These are phyloP conservation scores for Himalopsyche phryganea DNA, from an alignment of 1,140 invertebrate genomes.

Conservation along the genomic window DNA sequence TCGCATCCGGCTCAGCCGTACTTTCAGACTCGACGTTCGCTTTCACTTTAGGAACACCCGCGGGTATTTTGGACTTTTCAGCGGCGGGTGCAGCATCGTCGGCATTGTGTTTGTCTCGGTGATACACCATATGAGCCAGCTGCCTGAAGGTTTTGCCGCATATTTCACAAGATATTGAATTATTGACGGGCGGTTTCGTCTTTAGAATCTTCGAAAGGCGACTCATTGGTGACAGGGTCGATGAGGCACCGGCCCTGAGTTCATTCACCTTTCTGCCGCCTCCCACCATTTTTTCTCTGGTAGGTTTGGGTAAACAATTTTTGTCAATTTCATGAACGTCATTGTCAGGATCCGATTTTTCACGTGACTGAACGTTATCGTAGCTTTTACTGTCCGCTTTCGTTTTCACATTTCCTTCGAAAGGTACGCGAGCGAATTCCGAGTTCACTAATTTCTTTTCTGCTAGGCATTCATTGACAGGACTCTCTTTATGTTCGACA, in stretches of 20 bases:
- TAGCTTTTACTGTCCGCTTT: too few species aligned
- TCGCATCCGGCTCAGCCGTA: slow-evolving; percentile 31
- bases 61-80: slow-evolving; percentile 33
- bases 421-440: too few species aligned
- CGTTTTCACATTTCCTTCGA: too few species aligned
- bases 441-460: too few species aligned
- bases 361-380: background rate
- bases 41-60: slow-evolving; percentile 39
- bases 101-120: slow-evolving; percentile 16
- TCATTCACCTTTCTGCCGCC: background rate
- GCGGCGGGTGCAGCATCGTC: slow-evolving; percentile 29
- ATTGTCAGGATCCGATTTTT: background rate
- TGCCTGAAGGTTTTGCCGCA: slow-evolving; percentile 27
- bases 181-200: slow-evolving; percentile 36
- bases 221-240: slow-evolving; percentile 23
- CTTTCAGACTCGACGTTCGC: slow-evolving; percentile 30
- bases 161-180: slow-evolving; percentile 40
- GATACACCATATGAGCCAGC: slow-evolving; percentile 24
- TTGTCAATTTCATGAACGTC: background rate
- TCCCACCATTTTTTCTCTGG: background rate
- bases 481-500: too few species aligned
- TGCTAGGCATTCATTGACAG: too few species aligned
- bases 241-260: background rate
- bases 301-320: background rate
- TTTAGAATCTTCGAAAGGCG: slow-evolving; percentile 26